Percentiles rank a stretch among this genome's conserved stretches.
Evolutionary conservation across 2,797 vertebrate species (phyloP).

Genomic region (Echeneis naucrates): DNA sequence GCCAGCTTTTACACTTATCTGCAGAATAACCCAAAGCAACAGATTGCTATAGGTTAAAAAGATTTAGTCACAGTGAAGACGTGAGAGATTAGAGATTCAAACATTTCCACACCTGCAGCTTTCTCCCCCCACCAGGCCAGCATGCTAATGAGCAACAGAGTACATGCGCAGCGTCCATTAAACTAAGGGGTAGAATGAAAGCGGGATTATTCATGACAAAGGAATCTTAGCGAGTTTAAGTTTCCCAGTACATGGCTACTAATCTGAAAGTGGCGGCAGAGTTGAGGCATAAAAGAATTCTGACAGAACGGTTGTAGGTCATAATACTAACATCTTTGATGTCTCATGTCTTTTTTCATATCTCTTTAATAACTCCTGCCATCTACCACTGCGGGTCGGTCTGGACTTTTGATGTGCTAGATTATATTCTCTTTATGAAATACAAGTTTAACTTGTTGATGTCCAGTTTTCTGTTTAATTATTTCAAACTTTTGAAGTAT

Average conservation of each 20-base stretch:
- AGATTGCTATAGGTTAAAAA: slow-evolving; percentile 64
- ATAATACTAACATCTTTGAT: slow-evolving; percentile 18
- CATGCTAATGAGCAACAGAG: slow-evolving; percentile 46
- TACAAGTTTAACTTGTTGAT: neutral
- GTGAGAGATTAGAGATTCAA: slow-evolving; percentile 69
- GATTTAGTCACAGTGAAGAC: slow-evolving; percentile 68
- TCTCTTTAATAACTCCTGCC: neutral
- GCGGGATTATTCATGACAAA: slow-evolving; percentile 47
- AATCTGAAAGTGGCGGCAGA: slow-evolving; percentile 17
- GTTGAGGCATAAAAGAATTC: slow-evolving; percentile 13
- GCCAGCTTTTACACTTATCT: slow-evolving; percentile 50
- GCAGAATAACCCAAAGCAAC: slow-evolving; percentile 61
- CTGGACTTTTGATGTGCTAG: neutral
- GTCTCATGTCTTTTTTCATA: slow-evolving; percentile 1
- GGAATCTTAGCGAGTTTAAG: slow-evolving; percentile 14
- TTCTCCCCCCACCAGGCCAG: slow-evolving; percentile 31
- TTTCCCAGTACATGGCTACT: slow-evolving; percentile 9
- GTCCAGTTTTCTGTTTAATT: neutral
- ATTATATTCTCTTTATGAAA: neutral
- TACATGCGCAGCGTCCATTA: slow-evolving; percentile 10
- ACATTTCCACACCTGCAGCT: slow-evolving; percentile 61
- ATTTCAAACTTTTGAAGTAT: neutral
- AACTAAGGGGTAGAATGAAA: neutral
- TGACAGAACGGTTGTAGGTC: slow-evolving; percentile 7
- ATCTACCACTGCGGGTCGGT: neutral